phyloP scores from a whole-genome alignment of 2,888 invertebrate genomes.

The Antitype chi region DNA sequence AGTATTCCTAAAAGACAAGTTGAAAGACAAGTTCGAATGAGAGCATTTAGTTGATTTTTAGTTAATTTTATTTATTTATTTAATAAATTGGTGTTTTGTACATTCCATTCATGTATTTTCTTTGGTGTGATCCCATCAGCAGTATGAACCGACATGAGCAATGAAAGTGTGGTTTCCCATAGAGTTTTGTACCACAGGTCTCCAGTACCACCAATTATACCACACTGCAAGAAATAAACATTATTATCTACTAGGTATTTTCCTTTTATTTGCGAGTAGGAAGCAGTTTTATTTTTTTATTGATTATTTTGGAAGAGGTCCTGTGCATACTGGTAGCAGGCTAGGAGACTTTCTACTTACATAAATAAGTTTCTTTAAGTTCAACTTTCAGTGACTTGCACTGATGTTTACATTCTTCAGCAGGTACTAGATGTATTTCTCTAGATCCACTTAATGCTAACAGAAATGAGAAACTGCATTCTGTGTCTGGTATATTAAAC shows the following conservation, averaged over 20 bases:
- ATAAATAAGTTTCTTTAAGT: constrained; percentile 93
- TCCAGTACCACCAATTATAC: constrained; percentile 97
- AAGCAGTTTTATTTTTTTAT: background rate
- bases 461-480: constrained; percentile 95
- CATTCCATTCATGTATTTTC: constrained; percentile 78
- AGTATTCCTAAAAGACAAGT: constrained; percentile 95
- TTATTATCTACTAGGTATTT: constrained; percentile 22
- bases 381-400: constrained; percentile 94
- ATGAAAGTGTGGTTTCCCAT: constrained; percentile 91
- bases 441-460: constrained; percentile 94
- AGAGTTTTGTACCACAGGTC: constrained; percentile 91
- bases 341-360: constrained; percentile 89
- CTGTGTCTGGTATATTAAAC: constrained; percentile 94
- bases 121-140: constrained; percentile 80
- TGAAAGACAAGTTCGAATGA: constrained; percentile 95
- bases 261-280: background rate
- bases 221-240: constrained; percentile 91
- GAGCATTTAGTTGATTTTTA: constrained; percentile 76
- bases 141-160: constrained; percentile 93
- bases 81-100: constrained; percentile 81
- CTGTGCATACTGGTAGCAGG: background rate
- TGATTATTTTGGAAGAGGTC: background rate
- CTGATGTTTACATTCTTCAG: constrained; percentile 93
- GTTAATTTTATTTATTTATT: constrained; percentile 79
- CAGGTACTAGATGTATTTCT: constrained; percentile 93